phyloP scores from a whole-genome alignment of 2,888 invertebrate genomes.

The Hydraecia micacea region DNA sequence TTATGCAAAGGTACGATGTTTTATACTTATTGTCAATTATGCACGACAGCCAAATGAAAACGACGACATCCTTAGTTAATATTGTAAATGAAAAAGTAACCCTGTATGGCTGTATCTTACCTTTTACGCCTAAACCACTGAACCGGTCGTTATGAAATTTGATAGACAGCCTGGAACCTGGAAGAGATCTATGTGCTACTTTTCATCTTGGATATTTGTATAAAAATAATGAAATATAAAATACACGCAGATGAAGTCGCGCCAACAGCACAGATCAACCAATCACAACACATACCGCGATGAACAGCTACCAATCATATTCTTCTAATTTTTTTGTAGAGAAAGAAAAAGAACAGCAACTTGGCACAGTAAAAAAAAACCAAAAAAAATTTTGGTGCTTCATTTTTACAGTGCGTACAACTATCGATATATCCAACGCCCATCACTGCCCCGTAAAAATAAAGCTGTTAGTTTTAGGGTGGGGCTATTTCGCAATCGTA shows the following conservation, averaged over 20 bases:
- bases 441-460: conserved; percentile 77
- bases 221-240: not conserved
- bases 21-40: not conserved
- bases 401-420: not conserved
- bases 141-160: not conserved
- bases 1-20: not conserved
- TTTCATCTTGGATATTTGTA: not conserved
- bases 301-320: not conserved
- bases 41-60: not conserved
- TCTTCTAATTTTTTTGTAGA: not conserved
- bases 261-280: too few relatives aligned
- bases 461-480: conserved; percentile 81
- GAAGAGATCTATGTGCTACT: not conserved
- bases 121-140: not conserved
- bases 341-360: not conserved
- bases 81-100: not conserved
- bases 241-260: not conserved
- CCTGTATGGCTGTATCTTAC: not conserved
- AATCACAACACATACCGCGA: too few relatives aligned
- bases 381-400: not conserved
- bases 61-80: not conserved
- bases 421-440: conserved; percentile 53
- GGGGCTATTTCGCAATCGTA: conserved; percentile 82
- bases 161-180: not conserved
- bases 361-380: not conserved